phyloP scores from a whole-genome alignment of 1,140 invertebrate genomes.

The Planococcus citri region DNA sequence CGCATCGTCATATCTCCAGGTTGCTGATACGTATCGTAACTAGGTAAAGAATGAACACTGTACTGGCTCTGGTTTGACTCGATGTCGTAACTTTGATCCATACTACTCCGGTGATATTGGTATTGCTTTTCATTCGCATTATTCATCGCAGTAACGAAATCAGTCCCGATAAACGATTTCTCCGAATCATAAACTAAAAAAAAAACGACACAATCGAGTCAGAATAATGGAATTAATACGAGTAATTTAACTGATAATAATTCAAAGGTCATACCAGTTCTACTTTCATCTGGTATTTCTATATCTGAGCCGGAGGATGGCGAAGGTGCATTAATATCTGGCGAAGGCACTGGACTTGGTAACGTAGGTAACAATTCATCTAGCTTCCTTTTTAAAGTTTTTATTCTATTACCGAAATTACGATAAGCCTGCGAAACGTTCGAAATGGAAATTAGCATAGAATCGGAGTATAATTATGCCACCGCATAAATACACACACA shows the following conservation, averaged over 20 bases:
- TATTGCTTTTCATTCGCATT: not conserved
- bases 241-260: too few species aligned
- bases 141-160: constrained; percentile 13
- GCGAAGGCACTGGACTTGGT: constrained; percentile 53
- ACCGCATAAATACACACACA: constrained; percentile 28
- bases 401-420: constrained; percentile 76
- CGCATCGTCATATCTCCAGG: not conserved
- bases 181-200: not conserved
- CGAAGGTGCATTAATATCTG: constrained; percentile 68
- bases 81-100: not conserved
- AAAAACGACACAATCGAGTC: not conserved
- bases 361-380: constrained; percentile 57
- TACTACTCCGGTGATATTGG: not conserved
- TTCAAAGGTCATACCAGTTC: not conserved
- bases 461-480: constrained; percentile 18
- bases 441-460: constrained; percentile 11
- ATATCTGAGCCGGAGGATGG: constrained; percentile 58
- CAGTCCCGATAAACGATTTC: constrained; percentile 10
- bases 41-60: not conserved
- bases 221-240: too few species aligned
- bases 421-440: constrained; percentile 63
- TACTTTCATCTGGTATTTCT: constrained; percentile 5
- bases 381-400: constrained; percentile 68
- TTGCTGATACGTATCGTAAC: not conserved
- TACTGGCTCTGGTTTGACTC: not conserved